Evolutionary conservation across 2,888 invertebrate genomes (phyloP).

Genomic region (Phyllotreta cruciferae): DNA sequence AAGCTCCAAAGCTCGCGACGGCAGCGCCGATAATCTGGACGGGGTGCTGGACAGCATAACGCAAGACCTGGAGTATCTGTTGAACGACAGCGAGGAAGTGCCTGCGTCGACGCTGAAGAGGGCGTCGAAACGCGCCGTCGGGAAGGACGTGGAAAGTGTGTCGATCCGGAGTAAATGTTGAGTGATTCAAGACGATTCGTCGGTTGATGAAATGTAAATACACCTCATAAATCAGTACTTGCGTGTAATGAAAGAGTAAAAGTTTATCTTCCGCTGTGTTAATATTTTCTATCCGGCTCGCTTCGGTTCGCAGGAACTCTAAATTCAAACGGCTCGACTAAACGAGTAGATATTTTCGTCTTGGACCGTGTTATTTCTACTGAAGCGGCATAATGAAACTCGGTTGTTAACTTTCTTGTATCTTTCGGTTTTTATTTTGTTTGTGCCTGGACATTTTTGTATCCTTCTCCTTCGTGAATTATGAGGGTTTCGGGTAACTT

Average conservation of each 20-base stretch:
- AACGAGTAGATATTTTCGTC: too few species aligned
- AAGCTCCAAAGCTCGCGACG: conserved; percentile 52
- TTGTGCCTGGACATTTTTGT: too few species aligned
- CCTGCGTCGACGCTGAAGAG: conserved; percentile 43
- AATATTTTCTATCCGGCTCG: too few species aligned
- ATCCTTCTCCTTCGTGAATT: too few species aligned
- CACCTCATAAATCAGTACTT: not conserved
- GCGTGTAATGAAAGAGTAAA: not conserved
- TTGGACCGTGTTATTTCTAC: too few species aligned
- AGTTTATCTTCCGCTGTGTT: not conserved
- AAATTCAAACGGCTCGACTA: too few species aligned
- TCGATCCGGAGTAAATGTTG: conserved; percentile 47
- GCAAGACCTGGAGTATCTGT: conserved; percentile 80
- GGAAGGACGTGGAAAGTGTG: conserved; percentile 36
- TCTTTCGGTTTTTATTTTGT: too few species aligned
- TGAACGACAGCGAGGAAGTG: conserved; percentile 65
- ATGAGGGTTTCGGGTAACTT: too few species aligned
- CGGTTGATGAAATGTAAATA: not conserved
- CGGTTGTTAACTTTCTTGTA: too few species aligned
- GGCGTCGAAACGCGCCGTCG: conserved; percentile 44
- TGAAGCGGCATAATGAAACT: too few species aligned
- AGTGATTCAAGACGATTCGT: conserved; percentile 5
- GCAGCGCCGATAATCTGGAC: conserved; percentile 57
- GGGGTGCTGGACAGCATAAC: conserved; percentile 82
- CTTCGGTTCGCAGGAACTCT: too few species aligned